A percentile compares a stretch with the other conserved stretches of the same genome.
phyloP scores from a whole-genome alignment of 1,140 invertebrate species.

The Trachymyrmex septentrionalis region DNA sequence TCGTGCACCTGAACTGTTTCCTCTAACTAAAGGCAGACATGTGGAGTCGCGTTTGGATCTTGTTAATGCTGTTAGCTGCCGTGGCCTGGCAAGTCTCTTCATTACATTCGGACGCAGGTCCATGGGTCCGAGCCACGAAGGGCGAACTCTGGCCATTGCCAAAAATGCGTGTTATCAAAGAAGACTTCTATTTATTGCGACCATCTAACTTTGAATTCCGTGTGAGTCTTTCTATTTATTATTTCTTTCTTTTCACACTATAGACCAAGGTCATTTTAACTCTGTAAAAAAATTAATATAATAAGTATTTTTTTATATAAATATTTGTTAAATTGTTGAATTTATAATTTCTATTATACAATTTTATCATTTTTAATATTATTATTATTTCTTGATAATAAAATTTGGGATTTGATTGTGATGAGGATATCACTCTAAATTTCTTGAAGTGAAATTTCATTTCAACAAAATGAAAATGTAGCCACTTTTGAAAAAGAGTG shows the following conservation, averaged over 20 bases:
- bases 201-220: conserved; percentile 74
- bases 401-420: neutral
- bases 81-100: neutral
- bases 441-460: too few species aligned
- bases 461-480: too few species aligned
- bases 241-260: neutral
- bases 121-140: conserved; percentile 81
- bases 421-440: too few species aligned
- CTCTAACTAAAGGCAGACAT: conserved; percentile 16
- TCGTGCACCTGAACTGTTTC: neutral
- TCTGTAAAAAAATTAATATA: neutral
- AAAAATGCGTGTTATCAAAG: conserved; percentile 23
- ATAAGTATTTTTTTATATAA: neutral
- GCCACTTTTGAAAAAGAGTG: too few species aligned
- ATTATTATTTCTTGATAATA: neutral
- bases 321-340: neutral
- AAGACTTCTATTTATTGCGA: conserved; percentile 72
- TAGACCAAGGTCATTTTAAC: neutral
- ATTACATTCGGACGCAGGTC: conserved; percentile 77
- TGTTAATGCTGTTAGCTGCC: conserved; percentile 9
- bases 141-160: conserved; percentile 85
- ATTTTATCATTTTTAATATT: neutral
- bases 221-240: conserved; percentile 66
- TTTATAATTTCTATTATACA: neutral
- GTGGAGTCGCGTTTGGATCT: conserved; percentile 1